Conservation (phyloP, 2,888 invertebrate species). For the Euzophera pinguis region DNA sequence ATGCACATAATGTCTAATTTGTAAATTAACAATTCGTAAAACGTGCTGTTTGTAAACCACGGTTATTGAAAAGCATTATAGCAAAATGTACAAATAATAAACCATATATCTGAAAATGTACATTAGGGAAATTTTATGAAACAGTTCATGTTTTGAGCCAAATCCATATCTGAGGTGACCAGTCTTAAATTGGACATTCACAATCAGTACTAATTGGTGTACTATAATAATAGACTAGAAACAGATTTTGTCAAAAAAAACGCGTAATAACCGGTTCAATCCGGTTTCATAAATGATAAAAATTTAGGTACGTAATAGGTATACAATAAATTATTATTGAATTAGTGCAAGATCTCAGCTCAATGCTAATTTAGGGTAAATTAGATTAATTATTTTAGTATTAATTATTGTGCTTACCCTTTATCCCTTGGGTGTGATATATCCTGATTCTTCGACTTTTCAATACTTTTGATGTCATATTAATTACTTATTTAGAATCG, state of each 20-base stretch:
- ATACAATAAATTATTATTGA: slow-evolving; percentile 38
- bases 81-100: no score
- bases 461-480: slow-evolving; percentile 14
- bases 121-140: no score
- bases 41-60: no score
- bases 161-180: not conserved
- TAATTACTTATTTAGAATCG: not conserved
- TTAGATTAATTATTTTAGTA: slow-evolving; percentile 59
- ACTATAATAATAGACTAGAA: not conserved
- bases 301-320: slow-evolving; percentile 16
- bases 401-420: slow-evolving; percentile 64
- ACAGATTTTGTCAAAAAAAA: not conserved
- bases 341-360: slow-evolving; percentile 77
- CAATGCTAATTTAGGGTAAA: slow-evolving; percentile 72
- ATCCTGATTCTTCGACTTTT: slow-evolving; percentile 27
- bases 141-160: not conserved
- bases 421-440: slow-evolving; percentile 49
- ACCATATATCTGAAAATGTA: no score
- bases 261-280: not conserved
- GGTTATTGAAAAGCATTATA: no score
- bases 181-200: slow-evolving; percentile 2
- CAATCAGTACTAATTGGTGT: slow-evolving; percentile 2
- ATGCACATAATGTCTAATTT: no score
- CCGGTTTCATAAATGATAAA: slow-evolving; percentile 20
- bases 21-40: no score